Conservation (phyloP, 92 coral and sea anemone genomes). For the Epizoanthus ramosus region DNA sequence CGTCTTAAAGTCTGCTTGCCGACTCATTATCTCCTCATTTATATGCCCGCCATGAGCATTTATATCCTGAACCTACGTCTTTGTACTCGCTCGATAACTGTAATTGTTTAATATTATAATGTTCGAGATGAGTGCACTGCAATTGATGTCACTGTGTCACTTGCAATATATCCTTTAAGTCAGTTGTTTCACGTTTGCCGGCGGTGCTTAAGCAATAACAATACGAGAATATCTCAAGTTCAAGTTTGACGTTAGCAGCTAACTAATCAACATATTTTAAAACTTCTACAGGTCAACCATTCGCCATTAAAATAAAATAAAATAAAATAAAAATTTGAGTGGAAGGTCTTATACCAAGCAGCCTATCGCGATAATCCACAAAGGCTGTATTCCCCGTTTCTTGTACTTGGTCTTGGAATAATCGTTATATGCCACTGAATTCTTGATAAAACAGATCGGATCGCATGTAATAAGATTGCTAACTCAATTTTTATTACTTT, state of each 20-base stretch:
- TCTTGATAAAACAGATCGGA: too few relatives aligned
- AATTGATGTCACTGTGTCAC: neutral
- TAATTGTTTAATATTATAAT: slow-evolving; percentile 33
- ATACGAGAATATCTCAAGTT: neutral
- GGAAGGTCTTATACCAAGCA: too few relatives aligned
- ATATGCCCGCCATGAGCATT: slow-evolving; percentile 37
- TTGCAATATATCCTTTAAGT: slow-evolving; percentile 14
- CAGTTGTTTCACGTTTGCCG: slow-evolving; percentile 29
- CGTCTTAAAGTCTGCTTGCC: neutral
- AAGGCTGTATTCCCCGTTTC: too few relatives aligned
- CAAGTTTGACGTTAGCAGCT: neutral
- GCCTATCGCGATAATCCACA: too few relatives aligned
- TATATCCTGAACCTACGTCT: slow-evolving; percentile 26
- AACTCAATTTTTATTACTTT: too few relatives aligned
- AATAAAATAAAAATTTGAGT: too few relatives aligned
- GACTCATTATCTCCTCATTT: slow-evolving; percentile 39
- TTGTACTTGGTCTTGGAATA: too few relatives aligned
- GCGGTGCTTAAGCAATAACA: slow-evolving; percentile 18
- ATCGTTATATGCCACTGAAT: too few relatives aligned
- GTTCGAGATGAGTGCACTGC: slow-evolving; percentile 15
- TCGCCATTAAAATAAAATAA: too few relatives aligned
- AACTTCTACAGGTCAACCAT: slow-evolving; percentile 2
- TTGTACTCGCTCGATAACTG: slow-evolving; percentile 34
- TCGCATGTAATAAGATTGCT: too few relatives aligned
- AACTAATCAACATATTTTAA: neutral